phyloP scores from a whole-genome alignment of 2,888 invertebrate genomes.

The Meghimatium bilineatum region DNA sequence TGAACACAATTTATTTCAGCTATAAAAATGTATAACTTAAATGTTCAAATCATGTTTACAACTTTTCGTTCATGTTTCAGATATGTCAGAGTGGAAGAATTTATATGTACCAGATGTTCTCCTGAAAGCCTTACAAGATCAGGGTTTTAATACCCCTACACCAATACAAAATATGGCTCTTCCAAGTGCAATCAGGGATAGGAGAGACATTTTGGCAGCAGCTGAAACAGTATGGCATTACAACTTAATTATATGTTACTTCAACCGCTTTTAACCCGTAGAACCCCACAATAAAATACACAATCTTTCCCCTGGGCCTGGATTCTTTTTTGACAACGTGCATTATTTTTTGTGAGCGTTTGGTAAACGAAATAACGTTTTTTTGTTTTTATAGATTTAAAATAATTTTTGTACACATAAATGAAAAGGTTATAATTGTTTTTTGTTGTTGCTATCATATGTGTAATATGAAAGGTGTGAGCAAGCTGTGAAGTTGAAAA shows the following conservation, averaged over 20 bases:
- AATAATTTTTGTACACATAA: too few species aligned
- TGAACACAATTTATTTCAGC: neutral
- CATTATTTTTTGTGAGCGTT: too few species aligned
- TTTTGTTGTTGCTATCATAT: too few species aligned
- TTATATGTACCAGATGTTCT: slow-evolving; percentile 83
- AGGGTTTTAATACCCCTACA: slow-evolving; percentile 89
- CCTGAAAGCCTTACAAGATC: slow-evolving; percentile 85
- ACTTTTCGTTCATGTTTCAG: slow-evolving; percentile 49
- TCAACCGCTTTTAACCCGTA: too few species aligned
- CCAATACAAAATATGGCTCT: slow-evolving; percentile 84
- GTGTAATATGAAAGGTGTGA: too few species aligned
- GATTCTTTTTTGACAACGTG: too few species aligned
- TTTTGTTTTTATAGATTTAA: too few species aligned
- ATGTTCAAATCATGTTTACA: neutral
- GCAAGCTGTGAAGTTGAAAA: too few species aligned
- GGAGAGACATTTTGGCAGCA: slow-evolving; percentile 95
- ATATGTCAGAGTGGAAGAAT: slow-evolving; percentile 77
- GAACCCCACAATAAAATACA: too few species aligned
- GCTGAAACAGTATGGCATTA: slow-evolving; percentile 87
- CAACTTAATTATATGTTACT: neutral
- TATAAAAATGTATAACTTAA: neutral
- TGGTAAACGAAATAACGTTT: too few species aligned
- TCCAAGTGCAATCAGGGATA: slow-evolving; percentile 80
- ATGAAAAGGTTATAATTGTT: too few species aligned
- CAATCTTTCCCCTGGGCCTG: too few species aligned